These are phyloP conservation scores for Climacteris rufus DNA, from an alignment of 2,113 vertebrate genomes.

Conservation along the genomic window DNA sequence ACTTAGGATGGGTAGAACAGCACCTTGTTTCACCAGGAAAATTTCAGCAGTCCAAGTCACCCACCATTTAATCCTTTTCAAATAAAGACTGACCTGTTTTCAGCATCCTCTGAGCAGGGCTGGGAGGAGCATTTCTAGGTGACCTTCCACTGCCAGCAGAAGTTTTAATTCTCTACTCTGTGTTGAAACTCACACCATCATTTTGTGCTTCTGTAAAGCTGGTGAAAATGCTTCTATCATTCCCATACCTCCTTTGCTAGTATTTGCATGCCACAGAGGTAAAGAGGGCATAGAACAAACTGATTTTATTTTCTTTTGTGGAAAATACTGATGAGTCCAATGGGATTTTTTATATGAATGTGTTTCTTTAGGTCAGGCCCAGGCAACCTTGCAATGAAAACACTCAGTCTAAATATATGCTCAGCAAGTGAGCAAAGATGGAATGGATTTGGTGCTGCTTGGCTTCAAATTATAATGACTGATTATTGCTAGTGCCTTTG, in stretches of 20 bases:
- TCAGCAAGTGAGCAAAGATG: conserved; percentile 21
- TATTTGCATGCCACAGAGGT: neutral
- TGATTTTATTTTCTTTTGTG: neutral
- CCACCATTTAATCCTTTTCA: neutral
- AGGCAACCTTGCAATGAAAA: neutral
- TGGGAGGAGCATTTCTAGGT: neutral
- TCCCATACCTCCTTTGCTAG: neutral
- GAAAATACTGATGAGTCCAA: neutral
- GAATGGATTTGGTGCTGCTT: conserved; percentile 26
- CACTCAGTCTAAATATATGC: conserved; percentile 8
- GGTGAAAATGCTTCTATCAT: neutral
- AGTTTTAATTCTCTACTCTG: neutral
- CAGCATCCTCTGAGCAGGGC: neutral
- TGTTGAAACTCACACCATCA: neutral
- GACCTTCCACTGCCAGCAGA: neutral
- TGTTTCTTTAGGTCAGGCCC: neutral
- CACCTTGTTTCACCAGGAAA: neutral
- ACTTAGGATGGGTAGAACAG: neutral
- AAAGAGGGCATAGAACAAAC: neutral
- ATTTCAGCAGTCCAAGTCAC: neutral
- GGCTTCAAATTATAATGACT: neutral
- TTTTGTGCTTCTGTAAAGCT: neutral
- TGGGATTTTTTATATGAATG: neutral
- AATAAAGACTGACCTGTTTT: conserved; percentile 9
- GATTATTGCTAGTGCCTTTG: conserved; percentile 16